These are phyloP conservation scores for Cybosia mesomella DNA, from an alignment of 2,888 invertebrate species.

Conservation along the genomic window DNA sequence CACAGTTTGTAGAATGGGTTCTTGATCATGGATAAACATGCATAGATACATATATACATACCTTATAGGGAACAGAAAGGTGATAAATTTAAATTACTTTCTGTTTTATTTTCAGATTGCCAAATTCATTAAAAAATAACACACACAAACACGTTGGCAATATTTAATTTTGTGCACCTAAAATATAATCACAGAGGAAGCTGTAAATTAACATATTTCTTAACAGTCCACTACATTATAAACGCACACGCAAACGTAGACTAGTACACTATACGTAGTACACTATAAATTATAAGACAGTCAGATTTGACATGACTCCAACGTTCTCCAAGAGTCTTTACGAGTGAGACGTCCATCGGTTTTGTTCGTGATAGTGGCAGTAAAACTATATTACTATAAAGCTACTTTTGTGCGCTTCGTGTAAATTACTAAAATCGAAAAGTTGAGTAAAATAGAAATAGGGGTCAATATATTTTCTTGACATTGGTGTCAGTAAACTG, in stretches of 20 bases:
- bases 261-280: too few species aligned
- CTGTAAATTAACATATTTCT: not conserved
- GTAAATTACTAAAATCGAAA: too few species aligned
- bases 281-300: not conserved
- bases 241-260: too few species aligned
- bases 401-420: too few species aligned
- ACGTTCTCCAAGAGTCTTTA: not conserved
- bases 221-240: too few species aligned
- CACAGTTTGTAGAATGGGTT: not conserved
- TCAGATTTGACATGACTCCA: not conserved
- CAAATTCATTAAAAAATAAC: not conserved
- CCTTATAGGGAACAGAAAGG: not conserved
- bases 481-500: too few species aligned
- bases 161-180: not conserved
- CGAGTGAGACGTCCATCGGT: too few species aligned
- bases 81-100: not conserved
- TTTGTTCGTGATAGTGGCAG: too few species aligned
- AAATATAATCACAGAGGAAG: not conserved
- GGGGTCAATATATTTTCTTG: too few species aligned
- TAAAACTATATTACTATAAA: too few species aligned
- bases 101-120: not conserved
- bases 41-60: too few species aligned
- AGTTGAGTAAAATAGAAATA: too few species aligned
- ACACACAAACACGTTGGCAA: not conserved
- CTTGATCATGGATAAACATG: not conserved